Percentiles rank a stretch among this genome's conserved stretches.
Evolutionary conservation across 2,797 vertebrate genomes (phyloP).

Genomic region (Poeciliopsis presidionis): DNA sequence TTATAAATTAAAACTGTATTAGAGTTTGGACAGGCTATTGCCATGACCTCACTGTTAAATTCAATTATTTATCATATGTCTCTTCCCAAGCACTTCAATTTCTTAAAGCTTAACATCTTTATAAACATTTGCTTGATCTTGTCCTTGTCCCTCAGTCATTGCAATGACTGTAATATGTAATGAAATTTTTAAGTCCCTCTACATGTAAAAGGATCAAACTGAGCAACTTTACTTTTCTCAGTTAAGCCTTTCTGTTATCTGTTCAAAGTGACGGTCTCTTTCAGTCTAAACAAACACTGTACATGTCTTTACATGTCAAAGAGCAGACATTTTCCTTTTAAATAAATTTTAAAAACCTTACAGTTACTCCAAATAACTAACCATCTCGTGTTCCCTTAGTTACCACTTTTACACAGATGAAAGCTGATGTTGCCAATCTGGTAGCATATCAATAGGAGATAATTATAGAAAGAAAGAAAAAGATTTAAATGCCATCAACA

Average conservation of each 20-base stretch:
- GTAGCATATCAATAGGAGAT: not conserved
- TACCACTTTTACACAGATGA: not conserved
- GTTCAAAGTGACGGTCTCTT: not conserved
- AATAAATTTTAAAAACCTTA: not conserved
- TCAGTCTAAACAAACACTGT: not conserved
- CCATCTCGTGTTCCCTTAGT: not conserved
- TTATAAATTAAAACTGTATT: not conserved
- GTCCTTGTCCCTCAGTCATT: not conserved
- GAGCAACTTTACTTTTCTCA: not conserved
- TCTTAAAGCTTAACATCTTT: not conserved
- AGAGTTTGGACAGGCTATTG: not conserved
- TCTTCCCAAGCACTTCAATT: not conserved
- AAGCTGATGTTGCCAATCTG: not conserved
- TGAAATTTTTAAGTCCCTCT: not conserved
- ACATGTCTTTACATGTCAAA: not conserved
- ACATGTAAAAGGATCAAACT: not conserved
- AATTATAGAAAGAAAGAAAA: not conserved
- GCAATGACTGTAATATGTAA: not conserved
- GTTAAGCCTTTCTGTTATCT: constrained; percentile 1
- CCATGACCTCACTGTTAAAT: not conserved
- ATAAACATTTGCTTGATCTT: not conserved
- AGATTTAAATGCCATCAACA: not conserved
- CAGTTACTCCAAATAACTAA: not conserved
- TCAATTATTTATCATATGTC: not conserved
- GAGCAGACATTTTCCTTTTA: not conserved